phyloP scores from a whole-genome alignment of 2,888 invertebrate genomes.

The Sialis lutaria region DNA sequence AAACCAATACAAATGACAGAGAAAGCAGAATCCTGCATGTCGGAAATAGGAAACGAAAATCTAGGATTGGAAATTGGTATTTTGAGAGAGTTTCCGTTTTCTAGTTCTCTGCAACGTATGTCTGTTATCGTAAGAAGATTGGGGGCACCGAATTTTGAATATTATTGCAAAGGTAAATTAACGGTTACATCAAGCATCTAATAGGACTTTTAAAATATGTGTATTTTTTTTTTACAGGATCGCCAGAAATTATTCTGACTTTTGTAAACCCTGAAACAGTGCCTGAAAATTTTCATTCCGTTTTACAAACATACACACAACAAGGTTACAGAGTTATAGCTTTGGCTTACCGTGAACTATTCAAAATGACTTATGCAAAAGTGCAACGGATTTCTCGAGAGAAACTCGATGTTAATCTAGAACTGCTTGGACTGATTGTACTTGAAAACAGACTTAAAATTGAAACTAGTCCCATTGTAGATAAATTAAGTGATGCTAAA shows the following conservation, averaged over 20 bases:
- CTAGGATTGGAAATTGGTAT: slow-evolving; percentile 37
- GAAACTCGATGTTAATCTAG: slow-evolving; percentile 63
- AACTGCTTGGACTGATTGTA: slow-evolving; percentile 74
- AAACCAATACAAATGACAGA: neutral
- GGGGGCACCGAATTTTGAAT: slow-evolving; percentile 52
- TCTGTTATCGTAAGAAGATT: slow-evolving; percentile 65
- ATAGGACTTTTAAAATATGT: neutral
- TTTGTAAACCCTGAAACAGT: slow-evolving; percentile 57
- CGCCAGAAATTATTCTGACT: slow-evolving; percentile 76
- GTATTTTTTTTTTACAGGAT: slow-evolving; percentile 25
- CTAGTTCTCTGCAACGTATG: slow-evolving; percentile 74
- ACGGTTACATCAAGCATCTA: neutral
- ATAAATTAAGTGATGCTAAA: slow-evolving; percentile 59
- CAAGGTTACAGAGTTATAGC: slow-evolving; percentile 88
- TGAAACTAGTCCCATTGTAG: slow-evolving; percentile 65
- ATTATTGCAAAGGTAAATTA: slow-evolving; percentile 57
- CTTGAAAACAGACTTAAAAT: slow-evolving; percentile 89
- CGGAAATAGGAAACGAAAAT: neutral
- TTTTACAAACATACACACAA: slow-evolving; percentile 67
- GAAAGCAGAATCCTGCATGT: neutral
- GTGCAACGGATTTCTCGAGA: slow-evolving; percentile 54
- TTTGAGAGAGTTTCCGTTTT: slow-evolving; percentile 58
- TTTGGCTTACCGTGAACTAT: slow-evolving; percentile 50
- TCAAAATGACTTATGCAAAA: slow-evolving; percentile 40
- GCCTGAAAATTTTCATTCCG: slow-evolving; percentile 55